These are phyloP conservation scores for Microctenopoma stevenorrisi DNA, from an alignment of 2,797 vertebrate species.

Conservation along the genomic window DNA sequence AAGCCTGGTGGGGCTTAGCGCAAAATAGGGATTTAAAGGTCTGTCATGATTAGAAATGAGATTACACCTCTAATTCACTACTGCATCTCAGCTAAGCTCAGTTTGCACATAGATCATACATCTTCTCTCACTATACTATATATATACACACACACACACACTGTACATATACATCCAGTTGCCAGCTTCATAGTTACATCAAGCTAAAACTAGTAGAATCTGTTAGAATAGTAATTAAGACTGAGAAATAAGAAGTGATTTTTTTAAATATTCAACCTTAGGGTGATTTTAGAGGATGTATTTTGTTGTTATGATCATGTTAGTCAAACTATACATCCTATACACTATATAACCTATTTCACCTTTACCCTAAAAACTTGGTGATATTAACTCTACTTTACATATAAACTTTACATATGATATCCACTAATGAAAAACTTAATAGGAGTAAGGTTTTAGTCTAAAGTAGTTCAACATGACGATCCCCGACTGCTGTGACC, in stretches of 20 bases:
- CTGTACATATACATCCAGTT: neutral
- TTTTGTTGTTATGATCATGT: neutral
- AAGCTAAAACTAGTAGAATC: neutral
- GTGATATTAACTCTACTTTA: neutral
- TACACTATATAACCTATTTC: no score
- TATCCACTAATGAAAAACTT: neutral
- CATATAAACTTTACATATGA: neutral
- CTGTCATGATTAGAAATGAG: constrained; percentile 35
- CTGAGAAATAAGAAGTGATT: no score
- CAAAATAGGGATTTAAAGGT: constrained; percentile 51
- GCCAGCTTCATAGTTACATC: neutral
- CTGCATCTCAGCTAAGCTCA: constrained; percentile 35
- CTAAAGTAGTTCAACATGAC: constrained; percentile 3
- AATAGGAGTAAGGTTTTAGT: neutral
- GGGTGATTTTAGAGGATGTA: neutral
- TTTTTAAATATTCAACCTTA: neutral
- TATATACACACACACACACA: neutral
- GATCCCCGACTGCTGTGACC: constrained; percentile 3
- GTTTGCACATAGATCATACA: constrained; percentile 31
- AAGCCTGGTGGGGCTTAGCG: constrained; percentile 20
- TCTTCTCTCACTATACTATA: neutral
- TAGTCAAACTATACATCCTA: neutral
- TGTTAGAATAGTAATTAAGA: neutral
- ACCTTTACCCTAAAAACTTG: neutral
- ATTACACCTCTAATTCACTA: constrained; percentile 52